Evolutionary conservation across 2,888 invertebrate genomes (phyloP).

Genomic region (Eristalinus sepulchralis): DNA sequence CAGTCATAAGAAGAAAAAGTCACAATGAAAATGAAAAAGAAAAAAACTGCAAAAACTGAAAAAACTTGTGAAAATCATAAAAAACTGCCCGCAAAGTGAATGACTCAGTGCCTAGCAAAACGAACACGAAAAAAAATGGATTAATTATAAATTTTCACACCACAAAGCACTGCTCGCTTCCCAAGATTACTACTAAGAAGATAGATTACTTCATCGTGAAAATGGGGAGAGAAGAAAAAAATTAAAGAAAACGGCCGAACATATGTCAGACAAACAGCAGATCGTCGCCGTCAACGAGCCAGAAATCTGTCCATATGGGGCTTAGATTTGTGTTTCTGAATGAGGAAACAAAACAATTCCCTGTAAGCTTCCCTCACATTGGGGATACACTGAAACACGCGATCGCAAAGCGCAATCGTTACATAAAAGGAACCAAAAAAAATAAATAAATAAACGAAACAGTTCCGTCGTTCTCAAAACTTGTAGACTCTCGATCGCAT

Average conservation of each 20-base stretch:
- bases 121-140: slow-evolving; percentile 13
- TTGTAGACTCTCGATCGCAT: too few species aligned
- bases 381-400: background rate
- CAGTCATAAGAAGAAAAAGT: too few species aligned
- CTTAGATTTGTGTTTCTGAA: background rate
- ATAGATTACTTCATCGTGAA: slow-evolving; percentile 5
- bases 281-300: background rate
- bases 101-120: background rate
- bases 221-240: background rate
- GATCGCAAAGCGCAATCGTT: background rate
- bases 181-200: background rate
- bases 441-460: background rate
- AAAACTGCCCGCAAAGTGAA: background rate
- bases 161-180: background rate
- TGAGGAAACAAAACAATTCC: background rate
- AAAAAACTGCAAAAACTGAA: too few species aligned
- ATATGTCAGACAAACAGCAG: background rate
- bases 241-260: background rate
- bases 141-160: slow-evolving; percentile 17
- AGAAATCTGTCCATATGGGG: background rate
- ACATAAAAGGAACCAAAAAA: background rate
- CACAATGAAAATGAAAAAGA: background rate
- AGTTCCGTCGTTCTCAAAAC: too few species aligned
- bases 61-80: slow-evolving; percentile 1
- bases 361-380: background rate